These are phyloP conservation scores for Mactra quadrangularis DNA, from an alignment of 1,140 invertebrate genomes.

Conservation along the genomic window DNA sequence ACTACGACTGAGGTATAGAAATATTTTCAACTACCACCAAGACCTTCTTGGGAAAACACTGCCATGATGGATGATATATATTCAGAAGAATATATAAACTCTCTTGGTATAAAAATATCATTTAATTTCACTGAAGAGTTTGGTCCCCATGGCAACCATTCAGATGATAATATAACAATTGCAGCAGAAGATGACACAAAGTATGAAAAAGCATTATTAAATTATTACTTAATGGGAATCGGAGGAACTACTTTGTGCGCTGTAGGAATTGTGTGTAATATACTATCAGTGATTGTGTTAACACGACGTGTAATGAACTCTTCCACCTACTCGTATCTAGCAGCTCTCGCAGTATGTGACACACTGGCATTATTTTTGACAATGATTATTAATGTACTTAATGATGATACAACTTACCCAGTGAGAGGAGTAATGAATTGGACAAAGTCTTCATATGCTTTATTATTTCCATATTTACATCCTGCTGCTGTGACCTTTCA, in stretches of 20 bases:
- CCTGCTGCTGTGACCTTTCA: conserved; percentile 80
- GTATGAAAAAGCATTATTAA: conserved; percentile 65
- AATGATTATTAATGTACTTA: conserved; percentile 68
- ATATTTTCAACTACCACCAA: too few species aligned
- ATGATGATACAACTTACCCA: conserved; percentile 76
- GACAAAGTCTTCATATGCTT: conserved; percentile 70
- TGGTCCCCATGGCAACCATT: background rate
- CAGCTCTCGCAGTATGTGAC: conserved; percentile 82
- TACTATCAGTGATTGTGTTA: conserved; percentile 81
- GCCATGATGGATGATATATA: conserved; percentile 42
- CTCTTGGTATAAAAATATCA: conserved; percentile 3
- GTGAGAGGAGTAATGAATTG: conserved; percentile 56
- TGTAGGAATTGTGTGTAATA: conserved; percentile 82
- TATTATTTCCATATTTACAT: conserved; percentile 81
- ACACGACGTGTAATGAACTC: conserved; percentile 79
- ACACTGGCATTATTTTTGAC: conserved; percentile 78
- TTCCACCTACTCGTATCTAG: conserved; percentile 82
- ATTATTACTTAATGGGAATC: conserved; percentile 81
- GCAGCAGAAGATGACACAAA: conserved; percentile 6
- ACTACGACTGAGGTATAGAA: too few species aligned
- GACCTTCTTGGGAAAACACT: too few species aligned
- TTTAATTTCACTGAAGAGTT: conserved; percentile 14
- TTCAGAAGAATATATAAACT: conserved; percentile 33
- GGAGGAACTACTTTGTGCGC: conserved; percentile 78
- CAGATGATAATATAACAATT: background rate